phyloP scores from a whole-genome alignment of 2,888 invertebrate genomes.

The Carterocephalus palaemon region DNA sequence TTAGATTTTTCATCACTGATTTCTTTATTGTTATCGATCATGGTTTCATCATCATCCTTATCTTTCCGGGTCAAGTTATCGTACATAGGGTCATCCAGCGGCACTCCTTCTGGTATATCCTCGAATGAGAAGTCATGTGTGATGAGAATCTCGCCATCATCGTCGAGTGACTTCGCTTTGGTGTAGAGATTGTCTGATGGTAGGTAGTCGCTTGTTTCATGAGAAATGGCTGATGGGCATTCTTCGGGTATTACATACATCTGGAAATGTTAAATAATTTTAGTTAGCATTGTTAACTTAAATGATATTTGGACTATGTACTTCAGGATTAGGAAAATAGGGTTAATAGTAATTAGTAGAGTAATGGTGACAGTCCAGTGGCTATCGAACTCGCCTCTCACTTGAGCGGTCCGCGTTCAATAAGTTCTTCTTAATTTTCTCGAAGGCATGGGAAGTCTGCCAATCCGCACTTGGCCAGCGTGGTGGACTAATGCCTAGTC shows the following conservation, averaged over 20 bases:
- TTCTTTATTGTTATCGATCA: neutral
- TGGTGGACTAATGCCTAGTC: too few relatives aligned
- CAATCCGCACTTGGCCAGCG: too few relatives aligned
- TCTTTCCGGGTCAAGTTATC: conserved; percentile 47
- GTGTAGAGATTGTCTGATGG: conserved; percentile 57
- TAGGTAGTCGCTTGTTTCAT: conserved; percentile 47
- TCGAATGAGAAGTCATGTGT: conserved; percentile 60
- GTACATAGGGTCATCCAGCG: conserved; percentile 63
- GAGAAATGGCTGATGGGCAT: conserved; percentile 55
- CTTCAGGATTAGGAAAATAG: too few relatives aligned
- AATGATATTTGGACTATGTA: too few relatives aligned
- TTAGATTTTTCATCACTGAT: too few relatives aligned
- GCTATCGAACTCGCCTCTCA: too few relatives aligned
- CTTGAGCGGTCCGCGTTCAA: too few relatives aligned
- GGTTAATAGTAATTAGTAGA: too few relatives aligned
- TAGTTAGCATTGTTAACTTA: too few relatives aligned
- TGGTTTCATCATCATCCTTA: neutral
- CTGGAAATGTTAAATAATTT: conserved; percentile 39
- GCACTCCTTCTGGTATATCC: conserved; percentile 65
- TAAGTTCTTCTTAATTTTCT: too few relatives aligned
- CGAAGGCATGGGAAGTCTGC: too few relatives aligned
- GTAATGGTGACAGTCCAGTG: too few relatives aligned
- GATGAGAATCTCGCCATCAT: conserved; percentile 56
- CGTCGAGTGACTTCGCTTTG: conserved; percentile 51
- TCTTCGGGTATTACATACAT: conserved; percentile 69